Evolutionary conservation across 2,888 invertebrate genomes (phyloP), one percentile per base, ranked within the genome.

Genomic region (Sinopyrophorus schimmeli): DNA sequence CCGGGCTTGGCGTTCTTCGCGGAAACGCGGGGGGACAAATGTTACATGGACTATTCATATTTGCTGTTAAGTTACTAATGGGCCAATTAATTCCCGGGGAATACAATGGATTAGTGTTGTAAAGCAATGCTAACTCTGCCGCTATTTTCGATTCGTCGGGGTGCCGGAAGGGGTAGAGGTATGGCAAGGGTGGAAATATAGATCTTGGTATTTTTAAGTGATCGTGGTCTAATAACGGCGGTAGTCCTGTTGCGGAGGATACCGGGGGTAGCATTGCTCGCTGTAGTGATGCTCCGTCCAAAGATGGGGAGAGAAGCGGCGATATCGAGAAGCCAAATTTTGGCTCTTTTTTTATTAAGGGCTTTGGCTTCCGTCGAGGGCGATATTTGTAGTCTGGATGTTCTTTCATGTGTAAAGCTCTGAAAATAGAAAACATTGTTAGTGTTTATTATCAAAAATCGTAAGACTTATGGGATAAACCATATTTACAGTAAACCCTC

Each of bases 351-450:
- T 91, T 91, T 55, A 89, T 80, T 7, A 90, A 77, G 0, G 90
- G 87, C 71, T 92, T 92, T 3, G 92, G 92, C 73, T 92, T 92
- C 65, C 92, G 78, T 41, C 92, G 79, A 6, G 92, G 92, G 28
- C 92, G 81, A 76, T 92, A 92, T 75, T 92, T 92, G 80, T 92
- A 92, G 76, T 92, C 92, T 3, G 92, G 92, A 66, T 92, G 92
- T 69, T 92, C 92, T 75, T 91, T 92, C 92, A 92, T 92, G 79
- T 92, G 92, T 6, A 92, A 79, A 21, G 92, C 91, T 72, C 92
- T 92, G 81, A 15, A 77, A 77, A 47, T 61, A 63, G 65, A 23
- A 32, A 10, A 24, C 10, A 14, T 20, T 31, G 10, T 9, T 28
- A 41, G 6, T n/a, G n/a, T n/a, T n/a, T n/a, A n/a, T n/a, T n/a